Percentiles rank a stretch among this genome's conserved stretches.
Evolutionary conservation across 2,888 invertebrate species (phyloP).

Genomic region (Eupithecia pulchellata): DNA sequence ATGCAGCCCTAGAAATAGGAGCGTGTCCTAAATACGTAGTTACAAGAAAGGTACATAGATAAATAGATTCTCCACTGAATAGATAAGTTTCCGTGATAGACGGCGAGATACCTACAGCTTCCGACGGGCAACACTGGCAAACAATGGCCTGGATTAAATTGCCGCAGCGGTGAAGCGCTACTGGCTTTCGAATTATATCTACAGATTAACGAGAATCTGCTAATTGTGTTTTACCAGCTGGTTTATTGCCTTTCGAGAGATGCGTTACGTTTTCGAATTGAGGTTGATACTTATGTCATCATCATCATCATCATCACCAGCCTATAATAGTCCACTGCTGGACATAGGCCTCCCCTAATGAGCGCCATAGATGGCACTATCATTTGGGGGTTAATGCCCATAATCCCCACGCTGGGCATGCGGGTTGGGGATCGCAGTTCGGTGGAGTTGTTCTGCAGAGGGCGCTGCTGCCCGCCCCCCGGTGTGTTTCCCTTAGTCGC

Average conservation of each 20-base stretch:
- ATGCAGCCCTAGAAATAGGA: conserved; percentile 2
- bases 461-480: no score
- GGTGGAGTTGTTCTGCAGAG: no score
- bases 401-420: no score
- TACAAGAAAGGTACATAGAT: conserved; percentile 4
- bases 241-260: neutral
- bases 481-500: no score
- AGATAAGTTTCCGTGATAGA: conserved; percentile 42
- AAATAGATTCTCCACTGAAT: conserved; percentile 30
- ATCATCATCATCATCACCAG: no score
- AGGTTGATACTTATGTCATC: neutral
- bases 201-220: conserved; percentile 7
- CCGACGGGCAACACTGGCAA: conserved; percentile 20
- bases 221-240: conserved; percentile 3
- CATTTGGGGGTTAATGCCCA: no score
- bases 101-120: conserved; percentile 21
- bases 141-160: conserved; percentile 31
- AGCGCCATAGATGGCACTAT: no score
- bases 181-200: conserved; percentile 2
- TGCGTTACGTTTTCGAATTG: neutral
- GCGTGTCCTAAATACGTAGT: conserved; percentile 13
- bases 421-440: no score
- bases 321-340: no score
- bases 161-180: neutral
- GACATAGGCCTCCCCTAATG: no score